These are phyloP conservation scores for Thermophis baileyi DNA, from an alignment of 2,113 vertebrate species.

Conservation along the genomic window DNA sequence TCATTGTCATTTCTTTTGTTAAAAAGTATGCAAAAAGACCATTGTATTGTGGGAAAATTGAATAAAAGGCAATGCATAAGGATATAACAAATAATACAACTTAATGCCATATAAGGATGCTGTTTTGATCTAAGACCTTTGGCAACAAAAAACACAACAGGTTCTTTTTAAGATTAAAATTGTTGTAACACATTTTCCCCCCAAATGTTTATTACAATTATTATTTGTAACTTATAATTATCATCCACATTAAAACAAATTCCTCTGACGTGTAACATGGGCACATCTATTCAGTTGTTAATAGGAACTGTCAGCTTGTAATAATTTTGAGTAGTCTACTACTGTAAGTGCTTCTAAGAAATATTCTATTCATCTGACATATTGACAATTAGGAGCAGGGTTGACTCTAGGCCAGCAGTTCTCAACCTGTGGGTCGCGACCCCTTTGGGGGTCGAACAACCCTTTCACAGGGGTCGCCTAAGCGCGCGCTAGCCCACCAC, in stretches of 20 bases:
- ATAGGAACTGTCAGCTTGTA: neutral
- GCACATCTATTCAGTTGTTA: neutral
- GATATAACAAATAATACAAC: neutral
- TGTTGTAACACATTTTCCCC: neutral
- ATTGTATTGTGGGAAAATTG: neutral
- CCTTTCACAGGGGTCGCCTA: too few relatives aligned
- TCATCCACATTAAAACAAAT: neutral
- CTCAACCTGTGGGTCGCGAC: too few relatives aligned
- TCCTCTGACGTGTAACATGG: neutral
- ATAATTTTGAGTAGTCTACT: neutral
- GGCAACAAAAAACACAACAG: neutral
- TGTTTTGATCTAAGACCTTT: neutral
- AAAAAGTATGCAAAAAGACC: neutral
- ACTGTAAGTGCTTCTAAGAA: neutral
- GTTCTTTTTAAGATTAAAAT: neutral
- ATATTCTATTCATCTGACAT: neutral
- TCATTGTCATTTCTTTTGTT: neutral
- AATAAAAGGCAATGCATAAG: neutral
- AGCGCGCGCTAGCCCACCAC: too few relatives aligned
- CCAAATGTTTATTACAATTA: neutral
- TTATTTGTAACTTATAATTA: neutral
- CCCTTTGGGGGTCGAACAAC: too few relatives aligned
- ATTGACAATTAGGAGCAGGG: neutral
- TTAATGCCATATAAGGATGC: neutral
- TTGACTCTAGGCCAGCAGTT: neutral